Base-by-base conservation (phyloP, 1,140 invertebrate genomes). In the Conopomorpha cramerella region DNA sequence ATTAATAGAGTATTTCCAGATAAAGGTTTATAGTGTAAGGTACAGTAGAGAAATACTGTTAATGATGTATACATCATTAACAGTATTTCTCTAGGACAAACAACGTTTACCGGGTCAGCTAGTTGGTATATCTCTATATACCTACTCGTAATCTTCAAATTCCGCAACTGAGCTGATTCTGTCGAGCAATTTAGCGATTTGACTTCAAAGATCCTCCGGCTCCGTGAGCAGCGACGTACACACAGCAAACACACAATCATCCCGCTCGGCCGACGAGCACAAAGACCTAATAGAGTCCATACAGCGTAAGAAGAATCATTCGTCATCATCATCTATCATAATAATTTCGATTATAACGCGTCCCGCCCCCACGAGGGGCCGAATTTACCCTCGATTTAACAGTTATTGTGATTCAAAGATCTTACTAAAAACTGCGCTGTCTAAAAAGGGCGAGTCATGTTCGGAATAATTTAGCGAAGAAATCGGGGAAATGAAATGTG, bases 331-430 rank as follows among this genome's bases (percentile, higher is more conserved):
- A 67, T 71, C 59, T 59, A 71, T 71, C 66, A 71, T 71, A 71
- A 67, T 71, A 59, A 56, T 61, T 52, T 54, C 55, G 63, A 67
- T 67, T 65, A 64, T 50, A 65, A 60, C 61, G 60, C 62, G 57
- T 47, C 58, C 53, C 57, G 51, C 61, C 59, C 48, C 58, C 55
- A 36, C 49, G 43, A 52, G 17, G 36, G 18, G 49, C 49, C 49
- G 49, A 54, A 55, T 58, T 59, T 60, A 50, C 67, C 64, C 66
- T 64, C 64, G 55, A 66, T 68, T 62, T 66, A 66, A 67, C 66
- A 58, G 51, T 59, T 61, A 58, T 67, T 64, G 54, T 65, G 54
- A 62, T n/a, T n/a, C n/a, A n/a, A n/a, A 66, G 49, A 51, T 55
- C 59, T 68, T 10, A 23, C 4, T 10, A 10, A 4, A 4, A 23